phyloP scores from a whole-genome alignment of 2,888 invertebrate species.

The Argyresthia albistria region DNA sequence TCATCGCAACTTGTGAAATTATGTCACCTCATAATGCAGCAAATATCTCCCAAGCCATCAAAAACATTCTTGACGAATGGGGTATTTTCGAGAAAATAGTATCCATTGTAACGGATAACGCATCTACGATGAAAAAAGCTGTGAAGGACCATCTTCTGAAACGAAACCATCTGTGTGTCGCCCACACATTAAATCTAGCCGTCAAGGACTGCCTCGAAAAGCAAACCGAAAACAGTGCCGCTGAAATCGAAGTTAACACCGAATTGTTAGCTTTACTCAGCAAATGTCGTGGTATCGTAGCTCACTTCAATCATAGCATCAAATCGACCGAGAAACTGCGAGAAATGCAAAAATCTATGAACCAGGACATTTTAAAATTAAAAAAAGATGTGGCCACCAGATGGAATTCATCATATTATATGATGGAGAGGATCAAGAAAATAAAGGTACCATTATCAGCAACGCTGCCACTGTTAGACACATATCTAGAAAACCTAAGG shows the following conservation, averaged over 20 bases:
- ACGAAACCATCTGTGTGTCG: conserved; percentile 15
- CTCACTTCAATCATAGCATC: not conserved
- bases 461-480: not conserved
- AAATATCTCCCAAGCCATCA: conserved; percentile 2
- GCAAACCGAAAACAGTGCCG: too few relatives aligned
- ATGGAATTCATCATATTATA: not conserved
- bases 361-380: not conserved
- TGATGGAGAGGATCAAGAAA: not conserved
- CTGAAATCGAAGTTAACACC: not conserved
- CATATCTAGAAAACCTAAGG: not conserved
- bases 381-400: not conserved
- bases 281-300: not conserved
- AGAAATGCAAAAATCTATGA: too few relatives aligned
- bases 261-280: not conserved
- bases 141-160: conserved; percentile 9
- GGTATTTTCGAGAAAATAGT: conserved; percentile 5
- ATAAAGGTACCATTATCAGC: not conserved
- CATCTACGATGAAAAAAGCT: conserved; percentile 11
- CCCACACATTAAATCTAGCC: conserved; percentile 12
- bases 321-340: too few relatives aligned
- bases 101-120: conserved; percentile 9
- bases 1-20: conserved; percentile 12
- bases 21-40: not conserved
- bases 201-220: not conserved
- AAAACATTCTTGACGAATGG: conserved; percentile 10